A percentile compares a stretch with the other conserved stretches of the same genome.
phyloP scores from a whole-genome alignment of 2,888 invertebrate species.

The Ryuthela nishihirai region DNA sequence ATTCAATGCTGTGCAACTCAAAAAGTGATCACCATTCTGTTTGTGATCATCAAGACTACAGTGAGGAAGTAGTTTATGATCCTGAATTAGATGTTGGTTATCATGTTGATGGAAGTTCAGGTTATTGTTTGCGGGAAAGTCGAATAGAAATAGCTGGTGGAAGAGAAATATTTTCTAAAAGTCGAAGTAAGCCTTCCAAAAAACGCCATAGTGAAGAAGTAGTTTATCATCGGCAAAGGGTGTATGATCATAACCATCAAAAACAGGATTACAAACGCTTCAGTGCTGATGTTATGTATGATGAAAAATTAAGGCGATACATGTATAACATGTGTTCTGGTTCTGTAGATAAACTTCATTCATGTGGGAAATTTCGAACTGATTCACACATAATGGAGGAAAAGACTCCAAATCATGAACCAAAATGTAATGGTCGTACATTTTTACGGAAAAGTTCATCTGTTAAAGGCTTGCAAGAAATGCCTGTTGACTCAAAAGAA shows the following conservation, averaged over 20 bases:
- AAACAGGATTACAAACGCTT: slow-evolving; percentile 37
- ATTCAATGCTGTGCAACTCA: slow-evolving; percentile 7
- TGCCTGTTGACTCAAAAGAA: slow-evolving; percentile 11
- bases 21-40: too few species aligned
- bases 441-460: slow-evolving; percentile 33
- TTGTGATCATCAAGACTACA: slow-evolving; percentile 19
- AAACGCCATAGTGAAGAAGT: slow-evolving; percentile 60
- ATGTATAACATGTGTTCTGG: slow-evolving; percentile 35
- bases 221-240: slow-evolving; percentile 35
- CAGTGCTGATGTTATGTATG: slow-evolving; percentile 41
- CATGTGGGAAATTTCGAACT: slow-evolving; percentile 21
- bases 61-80: slow-evolving; percentile 28
- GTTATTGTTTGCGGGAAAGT: slow-evolving; percentile 40
- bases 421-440: slow-evolving; percentile 21
- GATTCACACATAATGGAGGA: slow-evolving; percentile 30
- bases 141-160: slow-evolving; percentile 62
- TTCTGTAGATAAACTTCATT: slow-evolving; percentile 29
- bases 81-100: slow-evolving; percentile 32
- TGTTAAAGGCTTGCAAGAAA: slow-evolving; percentile 24
- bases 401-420: slow-evolving; percentile 18
- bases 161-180: slow-evolving; percentile 76
- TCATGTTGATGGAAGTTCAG: slow-evolving; percentile 17
- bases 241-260: slow-evolving; percentile 17
- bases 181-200: slow-evolving; percentile 68
- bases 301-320: slow-evolving; percentile 40